Base-by-base conservation (phyloP, 2,113 vertebrate genomes). In the Anoplopoma fimbria region DNA sequence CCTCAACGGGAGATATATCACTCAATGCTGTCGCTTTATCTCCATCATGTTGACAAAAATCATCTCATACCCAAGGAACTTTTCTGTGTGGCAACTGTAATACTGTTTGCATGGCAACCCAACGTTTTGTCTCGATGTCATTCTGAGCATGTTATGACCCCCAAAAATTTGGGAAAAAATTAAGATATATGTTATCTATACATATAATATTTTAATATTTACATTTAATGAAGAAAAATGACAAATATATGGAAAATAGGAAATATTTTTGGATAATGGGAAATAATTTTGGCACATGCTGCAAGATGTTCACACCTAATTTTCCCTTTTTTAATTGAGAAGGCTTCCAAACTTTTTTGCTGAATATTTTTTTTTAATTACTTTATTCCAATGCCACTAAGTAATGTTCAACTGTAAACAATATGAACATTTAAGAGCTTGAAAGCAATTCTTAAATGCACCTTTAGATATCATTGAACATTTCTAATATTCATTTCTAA, bases 1-100 rank as follows among this genome's bases (percentile, higher is more conserved):
- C 93, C 91, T 90, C 82, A 84, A 89, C 76, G 75, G 88, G 84
- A 90, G 90, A 93, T 91, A 86, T 88, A 88, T 93, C 90, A 84
- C 92, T 88, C 90, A 92, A 91, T 36, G 71, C 72, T 88, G 82
- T 85, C 65, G 77, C 76, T 90, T 92, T 75, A 92, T 92, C 87
- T 85, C 81, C 85, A 79, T 85, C 81, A 49, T 25, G 79, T 89
- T 80, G 88, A 89, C 91, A 91, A 87, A 89, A 88, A 55, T 84
- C 69, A 4, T 65, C 67, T 82, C 81, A 47, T 64, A 55, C 40
- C 76, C 77, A 53, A 47, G 78, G 70, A 72, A 82, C 71, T 74
- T 83, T 84, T 82, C 49, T 69, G 75, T 81, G 83, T 81, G 87
- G 85, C 77, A 90, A 47, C 65, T 83, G 15, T 25, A 62, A 63